A percentile compares a stretch with the other conserved stretches of the same genome.
These are phyloP conservation scores for Takifugu flavidus DNA, from an alignment of 2,113 vertebrate genomes.

Conservation along the genomic window DNA sequence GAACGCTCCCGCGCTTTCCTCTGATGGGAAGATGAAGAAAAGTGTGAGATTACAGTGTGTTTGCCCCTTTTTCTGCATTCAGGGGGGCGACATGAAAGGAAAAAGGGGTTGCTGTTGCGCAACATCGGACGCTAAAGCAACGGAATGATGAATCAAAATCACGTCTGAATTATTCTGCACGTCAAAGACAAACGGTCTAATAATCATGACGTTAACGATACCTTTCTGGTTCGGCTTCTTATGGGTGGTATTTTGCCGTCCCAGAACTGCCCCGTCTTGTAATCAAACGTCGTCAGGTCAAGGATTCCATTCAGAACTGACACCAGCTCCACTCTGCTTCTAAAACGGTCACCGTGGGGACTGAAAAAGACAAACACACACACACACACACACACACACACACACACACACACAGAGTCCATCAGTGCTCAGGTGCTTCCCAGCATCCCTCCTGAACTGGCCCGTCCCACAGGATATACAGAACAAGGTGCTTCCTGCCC, in stretches of 20 bases:
- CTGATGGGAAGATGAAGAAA: conserved; percentile 25
- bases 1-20: conserved; percentile 51
- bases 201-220: conserved; percentile 5
- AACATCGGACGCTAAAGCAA: too few species aligned
- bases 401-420: background rate
- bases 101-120: too few species aligned
- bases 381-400: background rate
- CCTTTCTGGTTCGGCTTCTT: conserved; percentile 53
- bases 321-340: conserved; percentile 82
- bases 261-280: conserved; percentile 77
- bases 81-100: too few species aligned
- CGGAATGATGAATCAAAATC: too few species aligned
- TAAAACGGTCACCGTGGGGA: conserved; percentile 79
- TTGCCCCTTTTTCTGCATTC: too few species aligned
- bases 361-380: conserved; percentile 53
- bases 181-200: background rate
- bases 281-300: conserved; percentile 81
- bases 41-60: background rate
- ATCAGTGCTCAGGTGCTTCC: too few species aligned
- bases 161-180: too few species aligned
- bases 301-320: conserved; percentile 70
- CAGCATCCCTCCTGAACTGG: too few species aligned
- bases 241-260: conserved; percentile 24
- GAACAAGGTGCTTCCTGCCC: background rate
- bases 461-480: too few species aligned